Conservation (phyloP, 2,888 invertebrate species). For the Axea sp. region DNA sequence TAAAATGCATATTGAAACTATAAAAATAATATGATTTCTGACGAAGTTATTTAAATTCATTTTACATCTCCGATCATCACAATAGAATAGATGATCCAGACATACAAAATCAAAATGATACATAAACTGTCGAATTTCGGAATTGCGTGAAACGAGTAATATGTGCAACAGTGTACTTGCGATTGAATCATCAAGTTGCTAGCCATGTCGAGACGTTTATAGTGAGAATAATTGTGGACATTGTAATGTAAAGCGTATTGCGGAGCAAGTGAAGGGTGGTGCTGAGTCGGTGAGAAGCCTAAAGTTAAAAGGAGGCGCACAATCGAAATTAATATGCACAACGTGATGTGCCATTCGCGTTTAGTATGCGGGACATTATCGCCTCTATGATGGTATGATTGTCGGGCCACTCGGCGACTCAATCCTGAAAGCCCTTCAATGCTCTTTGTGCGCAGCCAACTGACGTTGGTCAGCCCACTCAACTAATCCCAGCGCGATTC, state of each 20-base stretch:
- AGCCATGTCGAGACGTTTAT: slow-evolving; percentile 52
- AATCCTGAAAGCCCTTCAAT: slow-evolving; percentile 63
- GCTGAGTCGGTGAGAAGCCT: slow-evolving; percentile 7
- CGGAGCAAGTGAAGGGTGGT: slow-evolving; percentile 32
- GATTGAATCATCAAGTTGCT: slow-evolving; percentile 52
- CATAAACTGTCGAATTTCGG: too few species aligned
- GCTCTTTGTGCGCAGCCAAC: slow-evolving; percentile 39
- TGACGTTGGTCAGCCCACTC: slow-evolving; percentile 60
- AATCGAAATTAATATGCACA: slow-evolving; percentile 74
- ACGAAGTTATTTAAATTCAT: too few species aligned
- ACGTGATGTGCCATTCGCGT: slow-evolving; percentile 62
- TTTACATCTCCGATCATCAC: too few species aligned
- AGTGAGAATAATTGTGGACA: slow-evolving; percentile 55
- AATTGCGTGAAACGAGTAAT: not conserved
- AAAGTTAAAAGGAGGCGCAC: slow-evolving; percentile 49
- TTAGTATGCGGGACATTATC: slow-evolving; percentile 75
- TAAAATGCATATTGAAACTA: too few species aligned
- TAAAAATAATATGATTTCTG: too few species aligned
- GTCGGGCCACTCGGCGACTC: slow-evolving; percentile 68
- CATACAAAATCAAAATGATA: too few species aligned
- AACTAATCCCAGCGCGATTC: slow-evolving; percentile 65
- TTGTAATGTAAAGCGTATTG: slow-evolving; percentile 68
- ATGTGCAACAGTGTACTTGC: slow-evolving; percentile 14
- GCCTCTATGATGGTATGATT: slow-evolving; percentile 74
- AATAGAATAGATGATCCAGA: too few species aligned